Percentiles rank a stretch among this genome's conserved stretches.
Evolutionary conservation across 2,888 invertebrate genomes (phyloP).

Genomic region (Phaonia tiefii): DNA sequence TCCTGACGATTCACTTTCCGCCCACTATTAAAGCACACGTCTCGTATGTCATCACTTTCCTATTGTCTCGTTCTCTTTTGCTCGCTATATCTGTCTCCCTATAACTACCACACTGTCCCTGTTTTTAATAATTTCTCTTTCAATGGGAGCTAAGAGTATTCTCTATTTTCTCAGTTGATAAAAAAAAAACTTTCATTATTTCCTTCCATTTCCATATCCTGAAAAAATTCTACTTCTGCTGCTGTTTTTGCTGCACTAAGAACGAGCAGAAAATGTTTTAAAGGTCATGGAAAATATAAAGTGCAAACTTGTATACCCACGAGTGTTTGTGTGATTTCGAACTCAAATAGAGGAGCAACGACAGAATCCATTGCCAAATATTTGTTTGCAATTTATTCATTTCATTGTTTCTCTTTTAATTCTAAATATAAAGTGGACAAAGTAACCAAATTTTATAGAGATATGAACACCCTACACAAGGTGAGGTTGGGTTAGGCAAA

Average conservation of each 20-base stretch:
- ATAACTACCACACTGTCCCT: not conserved
- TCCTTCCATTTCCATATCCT: conserved; percentile 23
- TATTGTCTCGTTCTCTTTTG: not conserved
- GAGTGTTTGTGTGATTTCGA: not conserved
- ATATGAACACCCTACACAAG: conserved; percentile 12
- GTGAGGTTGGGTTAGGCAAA: too few species aligned
- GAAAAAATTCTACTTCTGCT: not conserved
- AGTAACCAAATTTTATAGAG: not conserved
- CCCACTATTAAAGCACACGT: not conserved
- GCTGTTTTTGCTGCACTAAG: not conserved
- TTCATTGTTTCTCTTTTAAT: conserved; percentile 22
- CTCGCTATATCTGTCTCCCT: conserved; percentile 4
- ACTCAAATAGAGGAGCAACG: conserved; percentile 29
- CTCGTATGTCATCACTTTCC: conserved; percentile 3
- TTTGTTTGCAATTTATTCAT: conserved; percentile 47
- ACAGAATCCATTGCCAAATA: conserved; percentile 47
- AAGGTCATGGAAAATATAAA: conserved; percentile 61
- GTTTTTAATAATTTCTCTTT: not conserved
- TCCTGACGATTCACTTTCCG: not conserved
- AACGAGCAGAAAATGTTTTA: conserved; percentile 44
- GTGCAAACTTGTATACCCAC: not conserved
- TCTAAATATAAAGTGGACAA: conserved; percentile 17
- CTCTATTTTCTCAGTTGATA: conserved; percentile 15
- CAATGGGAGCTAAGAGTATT: not conserved
- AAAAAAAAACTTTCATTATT: conserved; percentile 45